Evolutionary conservation across 2,888 invertebrate genomes (phyloP), one percentile per base, ranked within the genome.

Genomic region (Metellina segmentata): DNA sequence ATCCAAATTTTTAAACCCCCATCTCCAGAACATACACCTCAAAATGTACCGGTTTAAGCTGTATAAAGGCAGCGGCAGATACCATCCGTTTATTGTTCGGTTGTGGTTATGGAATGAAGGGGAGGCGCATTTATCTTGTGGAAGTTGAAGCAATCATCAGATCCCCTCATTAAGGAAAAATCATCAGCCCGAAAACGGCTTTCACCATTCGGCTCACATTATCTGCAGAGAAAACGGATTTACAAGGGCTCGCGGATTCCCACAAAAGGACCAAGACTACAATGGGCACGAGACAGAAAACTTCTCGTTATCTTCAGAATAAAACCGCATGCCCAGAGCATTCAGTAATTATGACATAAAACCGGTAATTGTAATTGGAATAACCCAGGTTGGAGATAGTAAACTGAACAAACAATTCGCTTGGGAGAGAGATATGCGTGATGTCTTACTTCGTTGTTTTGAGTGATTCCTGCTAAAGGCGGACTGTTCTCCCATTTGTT

Each of bases 401-500:
- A 34, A 34, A 34, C 34, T 34, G 34, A 34, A 34, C 34, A 34
- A 34, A 34, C 34, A 34, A 34, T 34, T 34, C 6, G 72, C 9
- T 53, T n/a, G 19, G 34, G n/a, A 1, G 13, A 16, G 9, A 13
- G 7, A 53, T 13, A 19, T 61, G 48, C 20, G 9, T 6, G n/a
- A 13, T 11, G 7, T 34, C 13, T 96, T 95, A 96, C 96, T 94
- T 96, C 96, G 94, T 96, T 96, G 94, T 96, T 96, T 93, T 96
- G 95, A 90, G 96, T 96, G 94, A 96, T 96, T 96, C 96, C 96
- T 94, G 96, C 96, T 94, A 94, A 87, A 8, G 94, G 93, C n/a
- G 94, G 93, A 74, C 95, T 96, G 89, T 96, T 96, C 95, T 98
- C 98, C 98, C 98, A 98, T 96, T 98, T 98, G 95, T 97, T 98